Evolutionary conservation across 2,113 vertebrate species (phyloP).

Genomic region (Cinclus mexicanus): DNA sequence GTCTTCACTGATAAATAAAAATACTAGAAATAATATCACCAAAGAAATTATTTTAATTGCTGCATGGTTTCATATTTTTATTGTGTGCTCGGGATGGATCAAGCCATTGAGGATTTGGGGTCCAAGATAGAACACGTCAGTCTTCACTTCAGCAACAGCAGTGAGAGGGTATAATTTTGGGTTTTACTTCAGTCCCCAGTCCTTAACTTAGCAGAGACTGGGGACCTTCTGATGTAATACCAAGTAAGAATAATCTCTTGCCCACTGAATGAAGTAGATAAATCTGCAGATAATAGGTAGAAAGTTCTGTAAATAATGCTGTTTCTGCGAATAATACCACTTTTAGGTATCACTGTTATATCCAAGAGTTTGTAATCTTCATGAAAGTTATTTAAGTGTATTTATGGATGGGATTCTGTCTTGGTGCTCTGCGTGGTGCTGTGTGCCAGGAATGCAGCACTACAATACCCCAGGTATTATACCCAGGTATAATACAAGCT

Average conservation of each 20-base stretch:
- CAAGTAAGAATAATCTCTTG: not conserved
- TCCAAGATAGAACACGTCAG: accelerated
- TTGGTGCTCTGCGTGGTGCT: not conserved
- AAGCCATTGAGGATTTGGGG: not conserved
- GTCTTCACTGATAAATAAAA: not conserved
- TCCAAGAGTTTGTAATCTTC: not conserved
- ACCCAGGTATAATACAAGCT: not conserved
- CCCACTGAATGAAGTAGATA: not conserved
- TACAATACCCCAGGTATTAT: not conserved
- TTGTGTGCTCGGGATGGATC: not conserved
- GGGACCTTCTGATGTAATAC: not conserved
- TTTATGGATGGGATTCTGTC: not conserved
- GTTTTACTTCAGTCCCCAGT: not conserved
- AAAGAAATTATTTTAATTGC: not conserved
- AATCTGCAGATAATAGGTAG: not conserved
- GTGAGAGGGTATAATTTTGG: not conserved
- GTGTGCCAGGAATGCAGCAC: accelerated
- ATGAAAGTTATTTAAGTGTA: not conserved
- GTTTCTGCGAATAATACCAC: not conserved
- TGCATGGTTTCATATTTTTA: not conserved
- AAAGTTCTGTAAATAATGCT: not conserved
- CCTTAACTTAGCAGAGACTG: not conserved
- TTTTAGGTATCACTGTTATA: not conserved
- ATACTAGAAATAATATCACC: not conserved
- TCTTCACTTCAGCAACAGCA: not conserved